Evolutionary conservation across 2,888 invertebrate species (phyloP), one percentile per base, ranked within the genome.

Genomic region (Catocala nupta): DNA sequence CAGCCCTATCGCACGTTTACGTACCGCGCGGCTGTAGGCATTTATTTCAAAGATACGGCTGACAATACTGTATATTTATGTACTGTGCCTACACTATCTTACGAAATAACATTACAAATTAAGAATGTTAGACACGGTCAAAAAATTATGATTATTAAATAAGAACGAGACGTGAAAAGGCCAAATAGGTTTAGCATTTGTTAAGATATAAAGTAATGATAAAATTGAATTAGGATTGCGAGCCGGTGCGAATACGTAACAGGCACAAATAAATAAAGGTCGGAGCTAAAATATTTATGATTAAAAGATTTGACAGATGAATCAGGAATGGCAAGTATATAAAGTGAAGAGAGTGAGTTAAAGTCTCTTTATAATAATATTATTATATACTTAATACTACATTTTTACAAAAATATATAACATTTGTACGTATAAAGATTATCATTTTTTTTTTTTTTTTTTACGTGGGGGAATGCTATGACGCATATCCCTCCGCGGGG

Each of bases 141-240:
- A n/a, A 55, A 45, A 55, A 55, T 45, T 47, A 45, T 51, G 44
- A 51, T 51, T 12, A 61, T 47, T 51, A 39, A 61, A 51, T 55
- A 51, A 49, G 9, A 54, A 54, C 43, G 53, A 13, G 53, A 13
- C 59, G 59, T 43, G 49, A 53, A 48, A 59, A 33, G n/a, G 12
- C 25, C 2, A 44, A 51, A 59, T 47, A 53, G 9, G 47, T 54
- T 54, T 47, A 47, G 12, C 52, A 48, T 43, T 53, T 47, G 39
- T 59, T 53, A 42, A 48, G 25, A 53, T 59, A 13, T n/a, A 59
- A 53, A 16, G 42, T 53, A 48, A 59, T 59, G 9, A 59, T 36
- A 43, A 44, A 36, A 59, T 49, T 55, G 49, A 49, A 49, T 55
- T 59, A 59, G n/a, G 54, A 16, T 25, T 13, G 42, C 5, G 34